Evolutionary conservation across 2,888 invertebrate genomes (phyloP), one percentile per base, ranked within the genome.

Genomic region (Drosophila flavopinicola): DNA sequence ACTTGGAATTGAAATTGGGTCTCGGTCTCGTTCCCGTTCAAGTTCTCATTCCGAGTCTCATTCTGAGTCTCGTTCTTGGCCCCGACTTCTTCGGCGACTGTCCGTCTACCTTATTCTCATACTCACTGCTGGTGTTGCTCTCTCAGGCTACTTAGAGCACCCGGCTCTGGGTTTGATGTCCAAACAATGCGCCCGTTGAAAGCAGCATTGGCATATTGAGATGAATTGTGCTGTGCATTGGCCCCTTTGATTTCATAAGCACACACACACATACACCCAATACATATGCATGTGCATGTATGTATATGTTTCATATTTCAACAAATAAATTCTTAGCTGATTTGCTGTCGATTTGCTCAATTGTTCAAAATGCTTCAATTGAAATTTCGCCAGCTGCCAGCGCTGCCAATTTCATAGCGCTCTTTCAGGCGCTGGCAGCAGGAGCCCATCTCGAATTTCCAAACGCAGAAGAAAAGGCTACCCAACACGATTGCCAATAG

Each of bases 171-270:
- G 42, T 68, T 75, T 73, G 65, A 85, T 85, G 79, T 85, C 86
- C 85, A 79, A 79, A 79, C 79, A 79, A 85, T 79, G 79, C 44
- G 70, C 52, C 58, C 73, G 84, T 76, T 88, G 88, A 88, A 88
- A 88, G 84, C 82, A 75, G 72, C 87, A 83, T 85, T 84, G 83
- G 83, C 83, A 87, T 84, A 87, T 87, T 84, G 85, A 87, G 87
- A 85, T 82, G 82, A 85, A 87, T 85, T 80, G 84, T 67, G 17
- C 51, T 80, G 84, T 67, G 17, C 51, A 35, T 83, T 72, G 78
- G 64, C 78, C 65, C 78, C 74, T 61, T 59, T 33, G 20, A 52
- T 57, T 39, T 15, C 39, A 39, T 44, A 33, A 23, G 11, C 25
- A 41, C 30, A 39, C 32, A 52, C 29, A 52, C 30, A 42, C 6